Conservation (phyloP, 2,113 vertebrate species). For the Poeciliopsis occidentalis region DNA sequence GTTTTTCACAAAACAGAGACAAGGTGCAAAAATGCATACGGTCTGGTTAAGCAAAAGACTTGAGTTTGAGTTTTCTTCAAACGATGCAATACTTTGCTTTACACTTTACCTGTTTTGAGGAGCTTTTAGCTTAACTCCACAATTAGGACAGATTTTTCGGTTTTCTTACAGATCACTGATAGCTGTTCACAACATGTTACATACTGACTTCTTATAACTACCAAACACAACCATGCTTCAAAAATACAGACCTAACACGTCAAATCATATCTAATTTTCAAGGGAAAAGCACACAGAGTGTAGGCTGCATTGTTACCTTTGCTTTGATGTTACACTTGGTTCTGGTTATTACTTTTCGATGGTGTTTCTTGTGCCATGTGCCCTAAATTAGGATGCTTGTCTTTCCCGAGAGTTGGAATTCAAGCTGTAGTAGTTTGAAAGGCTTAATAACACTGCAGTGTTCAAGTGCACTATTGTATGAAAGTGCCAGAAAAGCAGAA, state of each 20-base stretch:
- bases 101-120: neutral
- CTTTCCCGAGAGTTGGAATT: constrained; percentile 76
- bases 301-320: constrained; percentile 59
- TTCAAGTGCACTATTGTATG: constrained; percentile 82
- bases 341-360: constrained; percentile 54
- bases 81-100: neutral
- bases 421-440: constrained; percentile 78
- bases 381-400: constrained; percentile 70
- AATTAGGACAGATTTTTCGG: neutral
- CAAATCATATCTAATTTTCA: neutral
- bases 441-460: constrained; percentile 79
- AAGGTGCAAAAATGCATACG: neutral
- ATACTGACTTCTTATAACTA: neutral
- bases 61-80: neutral
- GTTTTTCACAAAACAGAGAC: neutral
- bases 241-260: neutral
- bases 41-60: neutral
- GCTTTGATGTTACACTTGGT: constrained; percentile 53
- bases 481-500: constrained; percentile 87
- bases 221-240: neutral
- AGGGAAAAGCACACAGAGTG: constrained; percentile 8
- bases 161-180: neutral
- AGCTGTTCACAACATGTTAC: neutral
- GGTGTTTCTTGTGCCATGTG: constrained; percentile 72
- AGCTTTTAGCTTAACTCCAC: neutral